These are phyloP conservation scores for Ophraella communa DNA, from an alignment of 2,888 invertebrate species.

Conservation along the genomic window DNA sequence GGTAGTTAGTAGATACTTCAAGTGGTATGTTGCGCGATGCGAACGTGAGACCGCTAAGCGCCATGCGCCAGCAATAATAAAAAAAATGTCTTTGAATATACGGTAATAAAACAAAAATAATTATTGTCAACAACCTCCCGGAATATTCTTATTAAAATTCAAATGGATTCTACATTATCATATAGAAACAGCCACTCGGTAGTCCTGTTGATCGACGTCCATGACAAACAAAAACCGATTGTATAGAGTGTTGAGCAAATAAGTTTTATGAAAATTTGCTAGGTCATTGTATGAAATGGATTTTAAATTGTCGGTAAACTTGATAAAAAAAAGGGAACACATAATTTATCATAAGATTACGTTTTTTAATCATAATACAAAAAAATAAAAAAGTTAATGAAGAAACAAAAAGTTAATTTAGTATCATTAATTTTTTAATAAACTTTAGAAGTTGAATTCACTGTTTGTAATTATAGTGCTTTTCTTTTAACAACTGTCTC, in stretches of 20 bases:
- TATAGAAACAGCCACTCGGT: not conserved
- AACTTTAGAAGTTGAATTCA: too few species aligned
- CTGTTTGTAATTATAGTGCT: too few species aligned
- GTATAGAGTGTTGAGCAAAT: conserved; percentile 2
- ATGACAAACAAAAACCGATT: conserved; percentile 5
- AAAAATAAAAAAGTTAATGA: conserved; percentile 1
- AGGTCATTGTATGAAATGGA: conserved; percentile 5
- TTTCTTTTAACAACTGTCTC: too few species aligned
- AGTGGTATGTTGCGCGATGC: not conserved
- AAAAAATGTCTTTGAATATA: not conserved
- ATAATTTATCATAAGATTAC: not conserved
- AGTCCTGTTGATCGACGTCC: not conserved
- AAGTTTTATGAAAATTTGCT: conserved; percentile 3
- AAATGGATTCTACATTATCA: not conserved
- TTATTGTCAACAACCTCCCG: not conserved
- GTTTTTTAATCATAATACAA: not conserved
- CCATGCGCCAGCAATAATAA: not conserved
- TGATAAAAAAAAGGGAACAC: not conserved
- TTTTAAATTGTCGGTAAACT: not conserved
- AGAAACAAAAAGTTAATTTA: not conserved
- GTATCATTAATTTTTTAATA: not conserved
- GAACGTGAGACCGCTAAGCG: not conserved
- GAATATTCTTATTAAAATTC: not conserved
- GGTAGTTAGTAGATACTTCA: not conserved
- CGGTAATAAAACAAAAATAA: too few species aligned